phyloP scores from a whole-genome alignment of 1,140 invertebrate genomes.

The Drosophila novamexicana region DNA sequence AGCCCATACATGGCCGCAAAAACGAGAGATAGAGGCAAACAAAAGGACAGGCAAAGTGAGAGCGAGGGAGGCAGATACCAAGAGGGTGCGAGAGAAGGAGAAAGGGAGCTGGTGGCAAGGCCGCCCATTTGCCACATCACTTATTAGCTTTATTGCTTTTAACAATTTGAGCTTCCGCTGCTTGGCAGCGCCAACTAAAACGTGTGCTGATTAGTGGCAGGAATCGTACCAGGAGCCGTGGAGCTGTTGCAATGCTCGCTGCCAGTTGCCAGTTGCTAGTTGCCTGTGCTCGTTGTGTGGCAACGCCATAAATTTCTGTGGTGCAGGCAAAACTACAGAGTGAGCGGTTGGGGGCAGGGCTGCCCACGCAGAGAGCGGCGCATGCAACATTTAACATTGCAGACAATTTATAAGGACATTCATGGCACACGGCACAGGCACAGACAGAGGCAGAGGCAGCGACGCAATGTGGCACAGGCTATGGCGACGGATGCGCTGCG shows the following conservation, averaged over 20 bases:
- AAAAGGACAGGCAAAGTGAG: background rate
- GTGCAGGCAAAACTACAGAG: slow-evolving; percentile 57
- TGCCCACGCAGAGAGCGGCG: slow-evolving; percentile 55
- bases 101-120: slow-evolving; percentile 17
- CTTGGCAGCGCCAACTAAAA: slow-evolving; percentile 75
- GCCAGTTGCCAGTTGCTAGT: slow-evolving; percentile 15
- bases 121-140: slow-evolving; percentile 80
- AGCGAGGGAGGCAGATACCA: background rate
- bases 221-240: slow-evolving; percentile 25
- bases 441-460: slow-evolving; percentile 12
- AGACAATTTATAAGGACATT: slow-evolving; percentile 81
- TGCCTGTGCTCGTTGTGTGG: slow-evolving; percentile 27
- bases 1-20: background rate
- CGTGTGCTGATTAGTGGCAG: slow-evolving; percentile 78
- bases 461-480: slow-evolving; percentile 32
- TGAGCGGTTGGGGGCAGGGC: slow-evolving; percentile 11
- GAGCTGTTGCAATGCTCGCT: slow-evolving; percentile 35
- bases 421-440: slow-evolving; percentile 67
- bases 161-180: slow-evolving; percentile 78
- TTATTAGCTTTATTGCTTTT: slow-evolving; percentile 82
- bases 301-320: slow-evolving; percentile 74
- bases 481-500: slow-evolving; percentile 40
- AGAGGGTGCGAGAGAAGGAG: background rate
- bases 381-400: slow-evolving; percentile 81
- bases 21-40: background rate